Conservation (phyloP, 2,888 invertebrate species). For the Cheilosia soror region DNA sequence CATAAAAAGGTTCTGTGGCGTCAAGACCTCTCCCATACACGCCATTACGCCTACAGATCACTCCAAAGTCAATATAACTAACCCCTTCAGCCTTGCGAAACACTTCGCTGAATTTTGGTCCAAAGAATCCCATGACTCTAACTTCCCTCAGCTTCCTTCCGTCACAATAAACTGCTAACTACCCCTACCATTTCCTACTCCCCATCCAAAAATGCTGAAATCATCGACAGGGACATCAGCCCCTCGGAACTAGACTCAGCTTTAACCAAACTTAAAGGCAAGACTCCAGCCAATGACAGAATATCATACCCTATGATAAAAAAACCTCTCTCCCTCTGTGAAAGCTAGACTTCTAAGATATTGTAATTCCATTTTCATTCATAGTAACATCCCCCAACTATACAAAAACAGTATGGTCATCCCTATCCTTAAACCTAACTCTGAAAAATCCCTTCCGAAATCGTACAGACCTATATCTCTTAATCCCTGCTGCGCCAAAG, state of each 20-base stretch:
- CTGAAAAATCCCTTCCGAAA: no score
- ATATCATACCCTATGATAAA: no score
- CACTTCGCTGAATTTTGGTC: conserved; percentile 12
- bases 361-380: no score
- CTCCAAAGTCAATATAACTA: not conserved
- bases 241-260: no score
- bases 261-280: not conserved
- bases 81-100: not conserved
- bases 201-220: not conserved
- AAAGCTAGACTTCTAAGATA: no score
- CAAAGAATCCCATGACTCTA: conserved; percentile 7
- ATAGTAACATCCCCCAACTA: no score
- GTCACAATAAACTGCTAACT: conserved; percentile 10
- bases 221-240: not conserved
- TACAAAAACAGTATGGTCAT: no score
- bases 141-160: conserved; percentile 1
- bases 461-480: conserved; percentile 12
- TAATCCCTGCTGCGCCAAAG: not conserved
- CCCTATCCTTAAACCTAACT: no score
- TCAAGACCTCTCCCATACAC: not conserved
- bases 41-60: not conserved
- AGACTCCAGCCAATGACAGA: conserved; percentile 10
- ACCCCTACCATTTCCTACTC: not conserved
- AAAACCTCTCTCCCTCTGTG: no score
- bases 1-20: conserved; percentile 11